Evolutionary conservation across 2,797 vertebrate species (phyloP).

Genomic region (Neopelma chrysocephalum): DNA sequence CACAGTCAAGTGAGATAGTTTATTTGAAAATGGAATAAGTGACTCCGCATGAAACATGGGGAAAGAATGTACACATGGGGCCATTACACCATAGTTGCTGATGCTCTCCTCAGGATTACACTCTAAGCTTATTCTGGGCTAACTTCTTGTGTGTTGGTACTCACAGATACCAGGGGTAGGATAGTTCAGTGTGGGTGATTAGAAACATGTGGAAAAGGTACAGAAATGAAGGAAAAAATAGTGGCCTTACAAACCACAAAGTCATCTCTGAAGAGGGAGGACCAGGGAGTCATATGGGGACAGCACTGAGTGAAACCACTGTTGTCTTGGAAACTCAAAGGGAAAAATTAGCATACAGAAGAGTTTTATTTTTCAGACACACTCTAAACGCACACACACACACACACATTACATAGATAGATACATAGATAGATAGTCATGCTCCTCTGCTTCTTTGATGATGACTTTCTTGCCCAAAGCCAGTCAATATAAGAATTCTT

Average conservation of each 20-base stretch:
- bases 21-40: neutral
- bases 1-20: neutral
- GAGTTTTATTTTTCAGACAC: slow-evolving; percentile 14
- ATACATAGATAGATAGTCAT: neutral
- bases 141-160: neutral
- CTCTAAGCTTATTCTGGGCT: neutral
- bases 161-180: neutral
- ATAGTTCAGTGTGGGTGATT: neutral
- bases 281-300: slow-evolving; percentile 14
- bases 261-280: neutral
- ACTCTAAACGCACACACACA: neutral
- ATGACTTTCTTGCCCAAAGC: neutral
- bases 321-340: slow-evolving; percentile 66
- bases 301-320: slow-evolving; percentile 4
- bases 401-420: neutral
- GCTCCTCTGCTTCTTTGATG: neutral
- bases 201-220: neutral
- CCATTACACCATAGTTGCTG: neutral
- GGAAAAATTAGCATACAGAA: slow-evolving; percentile 48
- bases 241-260: neutral
- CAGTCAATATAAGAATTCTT: neutral
- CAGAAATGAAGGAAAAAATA: neutral
- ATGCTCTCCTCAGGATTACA: neutral
- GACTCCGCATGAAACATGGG: neutral
- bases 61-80: accelerated